These are phyloP conservation scores for Acanthis flammea DNA, from an alignment of 2,797 vertebrate genomes.

Conservation along the genomic window DNA sequence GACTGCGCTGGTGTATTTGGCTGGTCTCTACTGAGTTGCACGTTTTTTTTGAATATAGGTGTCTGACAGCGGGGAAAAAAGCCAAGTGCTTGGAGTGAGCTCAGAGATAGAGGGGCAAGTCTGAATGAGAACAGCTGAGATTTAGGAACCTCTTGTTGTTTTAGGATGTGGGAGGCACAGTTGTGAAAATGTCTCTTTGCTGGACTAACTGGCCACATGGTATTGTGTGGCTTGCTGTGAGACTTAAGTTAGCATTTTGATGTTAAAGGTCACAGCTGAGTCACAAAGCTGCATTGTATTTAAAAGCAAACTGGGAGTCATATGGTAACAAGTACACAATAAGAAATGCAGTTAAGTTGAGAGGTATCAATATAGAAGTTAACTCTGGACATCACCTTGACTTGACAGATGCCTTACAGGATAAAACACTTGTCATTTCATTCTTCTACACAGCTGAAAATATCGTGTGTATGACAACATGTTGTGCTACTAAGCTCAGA, in stretches of 20 bases:
- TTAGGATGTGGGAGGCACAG: neutral
- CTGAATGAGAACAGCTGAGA: neutral
- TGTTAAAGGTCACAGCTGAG: neutral
- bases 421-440: neutral
- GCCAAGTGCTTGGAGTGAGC: neutral
- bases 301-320: neutral
- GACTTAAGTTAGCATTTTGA: neutral
- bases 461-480: neutral
- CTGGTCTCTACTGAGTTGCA: neutral
- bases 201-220: neutral
- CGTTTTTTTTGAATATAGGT: neutral
- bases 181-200: neutral
- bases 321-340: neutral
- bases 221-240: neutral
- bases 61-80: neutral
- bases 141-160: neutral
- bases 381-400: neutral
- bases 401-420: neutral
- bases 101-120: neutral
- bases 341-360: neutral
- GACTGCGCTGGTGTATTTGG: fast-evolving
- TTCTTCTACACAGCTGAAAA: neutral
- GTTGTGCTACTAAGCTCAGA: neutral
- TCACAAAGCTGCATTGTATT: neutral
- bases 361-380: neutral